phyloP scores from a whole-genome alignment of 2,888 invertebrate species.

The Cheilosia pagana region DNA sequence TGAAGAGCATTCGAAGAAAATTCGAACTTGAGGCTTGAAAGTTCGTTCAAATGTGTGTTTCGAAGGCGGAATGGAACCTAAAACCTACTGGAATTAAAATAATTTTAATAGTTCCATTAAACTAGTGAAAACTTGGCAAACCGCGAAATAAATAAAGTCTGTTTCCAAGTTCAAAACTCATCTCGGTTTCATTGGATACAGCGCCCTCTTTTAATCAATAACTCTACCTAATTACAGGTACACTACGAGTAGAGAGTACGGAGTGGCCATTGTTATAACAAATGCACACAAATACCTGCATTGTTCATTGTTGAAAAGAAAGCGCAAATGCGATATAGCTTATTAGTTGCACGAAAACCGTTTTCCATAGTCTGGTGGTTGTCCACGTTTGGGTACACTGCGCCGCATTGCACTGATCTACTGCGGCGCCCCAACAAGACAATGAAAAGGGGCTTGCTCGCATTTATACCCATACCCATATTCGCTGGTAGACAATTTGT shows the following conservation, averaged over 20 bases:
- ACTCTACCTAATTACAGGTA: not conserved
- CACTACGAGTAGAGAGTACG: not conserved
- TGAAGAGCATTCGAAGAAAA: too few relatives aligned
- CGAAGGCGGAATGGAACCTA: too few relatives aligned
- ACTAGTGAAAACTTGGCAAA: too few relatives aligned
- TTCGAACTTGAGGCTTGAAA: too few relatives aligned
- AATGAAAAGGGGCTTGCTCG: slow-evolving; percentile 42
- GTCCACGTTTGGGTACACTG: slow-evolving; percentile 31
- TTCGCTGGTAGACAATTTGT: slow-evolving; percentile 50
- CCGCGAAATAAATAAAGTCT: too few relatives aligned
- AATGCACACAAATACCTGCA: slow-evolving; percentile 16
- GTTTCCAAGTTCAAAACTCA: not conserved
- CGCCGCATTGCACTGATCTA: slow-evolving; percentile 20
- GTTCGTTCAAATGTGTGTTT: too few relatives aligned
- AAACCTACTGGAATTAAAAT: too few relatives aligned
- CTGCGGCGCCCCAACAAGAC: slow-evolving; percentile 4
- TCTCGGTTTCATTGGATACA: not conserved
- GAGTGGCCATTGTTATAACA: not conserved
- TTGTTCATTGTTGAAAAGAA: slow-evolving; percentile 55
- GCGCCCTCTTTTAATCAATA: not conserved
- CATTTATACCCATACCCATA: slow-evolving; percentile 37
- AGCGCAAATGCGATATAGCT: slow-evolving; percentile 38
- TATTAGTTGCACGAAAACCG: slow-evolving; percentile 43
- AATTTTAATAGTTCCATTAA: too few relatives aligned
- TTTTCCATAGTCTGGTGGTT: slow-evolving; percentile 43